These are phyloP conservation scores for Thermophis baileyi DNA, from an alignment of 2,113 vertebrate species.

Conservation along the genomic window DNA sequence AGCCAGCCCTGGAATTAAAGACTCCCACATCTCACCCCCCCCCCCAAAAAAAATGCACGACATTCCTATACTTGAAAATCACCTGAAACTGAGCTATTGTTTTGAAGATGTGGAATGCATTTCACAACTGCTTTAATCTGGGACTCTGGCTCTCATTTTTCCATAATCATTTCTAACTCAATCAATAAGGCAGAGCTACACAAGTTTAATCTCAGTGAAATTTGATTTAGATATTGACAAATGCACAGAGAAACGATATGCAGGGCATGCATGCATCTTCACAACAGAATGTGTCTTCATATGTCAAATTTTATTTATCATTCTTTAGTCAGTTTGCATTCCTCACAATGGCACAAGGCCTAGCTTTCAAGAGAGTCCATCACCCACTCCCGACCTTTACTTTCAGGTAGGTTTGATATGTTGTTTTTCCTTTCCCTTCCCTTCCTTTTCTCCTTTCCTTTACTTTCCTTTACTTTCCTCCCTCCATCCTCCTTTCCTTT, in stretches of 20 bases:
- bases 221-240: conserved; percentile 67
- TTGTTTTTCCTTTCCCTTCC: background rate
- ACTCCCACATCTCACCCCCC: conserved; percentile 49
- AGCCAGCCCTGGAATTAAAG: conserved; percentile 39
- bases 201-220: conserved; percentile 65
- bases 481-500: no score
- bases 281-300: conserved; percentile 7
- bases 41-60: conserved; percentile 14
- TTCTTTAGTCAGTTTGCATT: conserved; percentile 18
- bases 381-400: background rate
- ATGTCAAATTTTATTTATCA: conserved; percentile 19
- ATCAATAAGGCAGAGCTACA: conserved; percentile 62
- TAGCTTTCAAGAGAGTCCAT: background rate
- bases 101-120: conserved; percentile 56
- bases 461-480: background rate
- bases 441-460: no score
- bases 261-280: conserved; percentile 30
- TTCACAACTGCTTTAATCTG: conserved; percentile 59
- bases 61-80: conserved; percentile 16
- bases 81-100: conserved; percentile 51
- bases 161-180: conserved; percentile 65
- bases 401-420: background rate
- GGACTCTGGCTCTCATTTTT: conserved; percentile 57
- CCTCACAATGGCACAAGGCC: background rate
- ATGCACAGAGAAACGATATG: conserved; percentile 42